These are phyloP conservation scores for Halichoerus grypus DNA, from an alignment of 2,113 vertebrate genomes.

Conservation along the genomic window DNA sequence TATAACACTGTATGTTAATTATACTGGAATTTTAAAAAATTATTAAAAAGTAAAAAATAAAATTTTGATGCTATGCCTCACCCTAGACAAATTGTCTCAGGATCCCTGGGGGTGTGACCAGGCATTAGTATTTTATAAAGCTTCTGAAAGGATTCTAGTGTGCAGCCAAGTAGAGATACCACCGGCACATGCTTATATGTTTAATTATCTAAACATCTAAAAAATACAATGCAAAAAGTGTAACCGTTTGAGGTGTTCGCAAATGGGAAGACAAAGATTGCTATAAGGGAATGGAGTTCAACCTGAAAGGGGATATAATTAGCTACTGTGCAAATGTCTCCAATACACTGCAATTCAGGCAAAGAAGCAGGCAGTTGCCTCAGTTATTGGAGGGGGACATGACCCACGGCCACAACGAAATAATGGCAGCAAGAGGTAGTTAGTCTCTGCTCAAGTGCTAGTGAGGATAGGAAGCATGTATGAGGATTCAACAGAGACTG, in stretches of 20 bases:
- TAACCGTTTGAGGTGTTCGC: background rate
- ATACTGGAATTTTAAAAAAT: background rate
- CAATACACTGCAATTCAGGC: background rate
- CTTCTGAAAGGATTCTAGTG: slow-evolving; percentile 30
- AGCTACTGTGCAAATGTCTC: background rate
- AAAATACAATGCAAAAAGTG: background rate
- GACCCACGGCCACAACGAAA: background rate
- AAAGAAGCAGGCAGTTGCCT: background rate
- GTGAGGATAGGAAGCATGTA: background rate
- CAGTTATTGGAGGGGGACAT: background rate
- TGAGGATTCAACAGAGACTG: background rate
- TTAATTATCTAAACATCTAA: background rate
- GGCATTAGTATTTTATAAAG: slow-evolving; percentile 1
- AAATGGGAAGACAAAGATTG: slow-evolving; percentile 16
- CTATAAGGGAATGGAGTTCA: background rate
- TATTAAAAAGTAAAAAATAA: background rate
- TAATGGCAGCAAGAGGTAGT: background rate
- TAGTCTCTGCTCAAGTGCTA: background rate
- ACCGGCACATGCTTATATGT: background rate
- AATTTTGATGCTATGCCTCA: background rate
- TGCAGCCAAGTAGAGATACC: background rate
- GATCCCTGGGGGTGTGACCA: background rate
- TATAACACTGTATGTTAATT: background rate
- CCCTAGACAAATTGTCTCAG: background rate
- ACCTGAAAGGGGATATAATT: background rate